A percentile compares a stretch with the other conserved stretches of the same genome.
phyloP scores from a whole-genome alignment of 2,888 invertebrate species.

The Lasius fuliginosus region DNA sequence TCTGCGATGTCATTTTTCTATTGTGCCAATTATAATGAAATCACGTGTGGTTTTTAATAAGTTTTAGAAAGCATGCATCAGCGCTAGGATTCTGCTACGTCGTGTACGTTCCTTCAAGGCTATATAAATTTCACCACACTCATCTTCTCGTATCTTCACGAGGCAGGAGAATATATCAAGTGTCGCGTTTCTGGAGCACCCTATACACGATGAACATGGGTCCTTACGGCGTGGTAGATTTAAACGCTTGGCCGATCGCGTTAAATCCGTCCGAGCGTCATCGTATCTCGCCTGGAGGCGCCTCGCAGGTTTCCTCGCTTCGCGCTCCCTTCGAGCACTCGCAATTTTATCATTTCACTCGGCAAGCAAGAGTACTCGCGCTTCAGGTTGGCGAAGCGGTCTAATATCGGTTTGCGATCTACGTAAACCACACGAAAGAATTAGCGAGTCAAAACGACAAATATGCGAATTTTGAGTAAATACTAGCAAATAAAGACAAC shows the following conservation, averaged over 20 bases:
- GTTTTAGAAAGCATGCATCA: background rate
- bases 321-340: slow-evolving; percentile 24
- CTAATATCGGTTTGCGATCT: slow-evolving; percentile 63
- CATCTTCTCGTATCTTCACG: slow-evolving; percentile 36
- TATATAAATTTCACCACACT: slow-evolving; percentile 42
- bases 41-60: slow-evolving; percentile 16
- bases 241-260: slow-evolving; percentile 60
- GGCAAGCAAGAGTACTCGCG: slow-evolving; percentile 21
- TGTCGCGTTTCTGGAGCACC: slow-evolving; percentile 37
- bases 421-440: slow-evolving; percentile 41
- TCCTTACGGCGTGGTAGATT: slow-evolving; percentile 56
- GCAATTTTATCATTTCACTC: slow-evolving; percentile 60
- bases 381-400: slow-evolving; percentile 42
- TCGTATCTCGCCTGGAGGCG: slow-evolving; percentile 45
- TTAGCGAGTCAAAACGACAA: slow-evolving; percentile 51
- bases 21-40: slow-evolving; percentile 19
- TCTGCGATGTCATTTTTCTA: background rate
- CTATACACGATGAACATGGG: slow-evolving; percentile 35
- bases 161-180: slow-evolving; percentile 48
- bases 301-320: slow-evolving; percentile 20
- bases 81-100: background rate
- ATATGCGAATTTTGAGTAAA: slow-evolving; percentile 54
- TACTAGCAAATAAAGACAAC: background rate
- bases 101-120: slow-evolving; percentile 11
- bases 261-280: slow-evolving; percentile 56